Conservation (phyloP, 1,140 invertebrate genomes). For the Macrotrachela quadricornifera region DNA sequence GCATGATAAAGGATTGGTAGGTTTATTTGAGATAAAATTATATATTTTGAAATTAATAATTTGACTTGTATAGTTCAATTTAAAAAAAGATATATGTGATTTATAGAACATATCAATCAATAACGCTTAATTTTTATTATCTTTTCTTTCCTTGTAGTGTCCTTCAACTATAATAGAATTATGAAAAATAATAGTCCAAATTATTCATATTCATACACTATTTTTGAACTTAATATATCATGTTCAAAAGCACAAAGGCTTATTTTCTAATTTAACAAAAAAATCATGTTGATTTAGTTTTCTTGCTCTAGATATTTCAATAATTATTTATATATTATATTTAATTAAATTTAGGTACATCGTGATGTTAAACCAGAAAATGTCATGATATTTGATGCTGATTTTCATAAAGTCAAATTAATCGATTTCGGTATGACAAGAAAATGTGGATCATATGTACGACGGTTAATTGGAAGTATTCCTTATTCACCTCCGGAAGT, state of each 20-base stretch:
- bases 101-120: no score
- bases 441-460: slow-evolving; percentile 44
- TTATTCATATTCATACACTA: no score
- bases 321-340: slow-evolving; percentile 68
- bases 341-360: slow-evolving; percentile 32
- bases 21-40: no score
- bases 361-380: slow-evolving; percentile 47
- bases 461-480: slow-evolving; percentile 47
- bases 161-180: no score
- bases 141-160: no score
- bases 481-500: slow-evolving; percentile 82
- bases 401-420: slow-evolving; percentile 72
- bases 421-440: slow-evolving; percentile 76
- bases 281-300: slow-evolving; percentile 33
- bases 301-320: slow-evolving; percentile 72
- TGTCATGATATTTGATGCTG: slow-evolving; percentile 52
- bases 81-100: no score
- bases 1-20: no score
- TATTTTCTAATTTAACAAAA: slow-evolving; percentile 26
- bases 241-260: slow-evolving; percentile 24
- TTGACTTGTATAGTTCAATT: no score
- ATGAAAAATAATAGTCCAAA: no score
- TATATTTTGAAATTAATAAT: no score
- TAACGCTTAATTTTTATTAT: no score
- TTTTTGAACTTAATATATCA: no score